Evolutionary conservation across 2,113 vertebrate species (phyloP).

Genomic region (Mormyrus iriodes): DNA sequence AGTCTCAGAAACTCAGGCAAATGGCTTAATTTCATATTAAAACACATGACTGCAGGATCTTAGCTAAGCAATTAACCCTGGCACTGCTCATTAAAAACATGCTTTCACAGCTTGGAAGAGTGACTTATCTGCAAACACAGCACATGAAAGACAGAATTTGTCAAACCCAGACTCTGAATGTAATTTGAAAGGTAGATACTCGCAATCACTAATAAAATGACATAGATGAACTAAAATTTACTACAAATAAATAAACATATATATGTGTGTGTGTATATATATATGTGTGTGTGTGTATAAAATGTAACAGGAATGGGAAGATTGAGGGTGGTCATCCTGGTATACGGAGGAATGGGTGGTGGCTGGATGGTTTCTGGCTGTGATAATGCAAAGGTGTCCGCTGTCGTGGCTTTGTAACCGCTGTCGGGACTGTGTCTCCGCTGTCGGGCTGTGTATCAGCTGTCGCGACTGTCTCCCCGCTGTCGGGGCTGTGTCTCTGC

Average conservation of each 20-base stretch:
- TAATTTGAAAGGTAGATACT: constrained; percentile 80
- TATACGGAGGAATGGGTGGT: no score
- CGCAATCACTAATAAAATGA: constrained; percentile 56
- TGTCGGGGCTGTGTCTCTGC: no score
- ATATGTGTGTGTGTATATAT: no score
- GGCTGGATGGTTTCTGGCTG: not conserved
- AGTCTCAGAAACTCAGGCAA: constrained; percentile 60
- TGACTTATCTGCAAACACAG: constrained; percentile 59
- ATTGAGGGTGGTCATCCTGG: no score
- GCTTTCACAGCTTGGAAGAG: constrained; percentile 63
- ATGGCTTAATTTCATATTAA: constrained; percentile 66
- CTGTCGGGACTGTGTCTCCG: no score
- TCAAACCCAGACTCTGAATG: constrained; percentile 73
- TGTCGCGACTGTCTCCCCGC: not conserved
- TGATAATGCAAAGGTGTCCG: not conserved
- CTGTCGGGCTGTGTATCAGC: no score
- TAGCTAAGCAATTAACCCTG: constrained; percentile 70
- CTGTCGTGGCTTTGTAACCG: no score
- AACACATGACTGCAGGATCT: constrained; percentile 63
- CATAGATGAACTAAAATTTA: constrained; percentile 50
- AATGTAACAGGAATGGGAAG: no score
- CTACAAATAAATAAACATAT: constrained; percentile 38
- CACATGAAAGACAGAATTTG: constrained; percentile 70
- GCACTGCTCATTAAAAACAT: constrained; percentile 69
- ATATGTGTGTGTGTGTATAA: no score